Conservation (phyloP, 1,140 invertebrate genomes). For the Lucilia sericata region DNA sequence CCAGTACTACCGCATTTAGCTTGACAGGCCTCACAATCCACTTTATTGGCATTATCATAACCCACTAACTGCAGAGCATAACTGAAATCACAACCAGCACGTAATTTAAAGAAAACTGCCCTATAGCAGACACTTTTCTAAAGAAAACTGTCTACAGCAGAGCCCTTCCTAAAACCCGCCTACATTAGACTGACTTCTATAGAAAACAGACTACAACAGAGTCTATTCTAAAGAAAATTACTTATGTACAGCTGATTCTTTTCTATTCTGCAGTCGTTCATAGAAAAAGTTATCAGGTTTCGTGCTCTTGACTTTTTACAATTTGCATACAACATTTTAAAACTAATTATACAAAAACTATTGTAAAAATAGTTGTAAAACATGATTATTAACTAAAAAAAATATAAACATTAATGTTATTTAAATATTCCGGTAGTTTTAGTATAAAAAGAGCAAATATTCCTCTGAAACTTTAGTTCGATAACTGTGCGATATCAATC, state of each 20-base stretch:
- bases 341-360: background rate
- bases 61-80: background rate
- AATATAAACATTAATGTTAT: background rate
- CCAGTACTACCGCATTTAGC: background rate
- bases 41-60: background rate
- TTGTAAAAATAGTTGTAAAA: background rate
- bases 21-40: background rate
- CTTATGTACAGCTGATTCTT: no score
- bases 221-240: no score
- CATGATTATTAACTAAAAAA: background rate
- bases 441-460: background rate
- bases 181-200: no score
- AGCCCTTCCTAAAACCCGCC: no score
- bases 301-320: no score
- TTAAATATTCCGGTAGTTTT: background rate
- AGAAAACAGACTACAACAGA: no score
- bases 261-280: no score
- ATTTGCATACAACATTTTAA: background rate
- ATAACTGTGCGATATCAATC: background rate
- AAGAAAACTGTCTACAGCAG: no score
- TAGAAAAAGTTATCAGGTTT: no score
- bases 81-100: conserved; percentile 32
- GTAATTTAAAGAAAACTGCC: no score
- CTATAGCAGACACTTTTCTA: no score
- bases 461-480: background rate